These are phyloP conservation scores for Lysiphlebus fabarum DNA, from an alignment of 1,140 invertebrate genomes.

Conservation along the genomic window DNA sequence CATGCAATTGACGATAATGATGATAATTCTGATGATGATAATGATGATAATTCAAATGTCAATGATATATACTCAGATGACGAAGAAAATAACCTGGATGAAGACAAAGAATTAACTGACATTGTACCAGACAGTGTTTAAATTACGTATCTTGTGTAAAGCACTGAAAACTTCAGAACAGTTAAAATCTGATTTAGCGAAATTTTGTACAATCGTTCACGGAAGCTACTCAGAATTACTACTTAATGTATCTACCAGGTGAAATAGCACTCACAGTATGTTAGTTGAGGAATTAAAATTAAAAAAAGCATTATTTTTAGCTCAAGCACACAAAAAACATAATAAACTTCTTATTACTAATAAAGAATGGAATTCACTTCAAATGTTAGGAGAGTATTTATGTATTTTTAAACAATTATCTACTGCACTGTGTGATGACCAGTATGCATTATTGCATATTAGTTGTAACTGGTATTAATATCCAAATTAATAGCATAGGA, in stretches of 20 bases:
- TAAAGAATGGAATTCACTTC: conserved; percentile 22
- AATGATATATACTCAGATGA: background rate
- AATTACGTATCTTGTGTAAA: conserved; percentile 20
- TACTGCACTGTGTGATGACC: conserved; percentile 19
- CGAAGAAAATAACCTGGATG: no score
- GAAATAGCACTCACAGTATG: conserved; percentile 26
- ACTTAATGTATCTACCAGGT: conserved; percentile 22
- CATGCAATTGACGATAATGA: background rate
- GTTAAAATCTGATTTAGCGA: conserved; percentile 17
- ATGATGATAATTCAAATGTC: conserved; percentile 4
- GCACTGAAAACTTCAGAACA: conserved; percentile 23
- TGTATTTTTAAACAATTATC: conserved; percentile 23
- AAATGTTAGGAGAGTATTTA: conserved; percentile 18
- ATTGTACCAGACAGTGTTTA: background rate
- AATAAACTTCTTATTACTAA: conserved; percentile 15
- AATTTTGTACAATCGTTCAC: conserved; percentile 8
- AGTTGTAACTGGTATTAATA: conserved; percentile 19
- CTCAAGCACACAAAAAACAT: conserved; percentile 3
- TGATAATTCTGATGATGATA: conserved; percentile 8
- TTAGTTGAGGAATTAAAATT: conserved; percentile 19
- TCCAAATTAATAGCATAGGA: conserved; percentile 29
- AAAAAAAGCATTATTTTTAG: conserved; percentile 17
- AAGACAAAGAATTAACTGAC: no score
- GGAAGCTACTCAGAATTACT: conserved; percentile 7
- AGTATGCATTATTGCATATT: conserved; percentile 21